Evolutionary conservation across 2,797 vertebrate genomes (phyloP).

Genomic region (Coccyzus lansbergi): DNA sequence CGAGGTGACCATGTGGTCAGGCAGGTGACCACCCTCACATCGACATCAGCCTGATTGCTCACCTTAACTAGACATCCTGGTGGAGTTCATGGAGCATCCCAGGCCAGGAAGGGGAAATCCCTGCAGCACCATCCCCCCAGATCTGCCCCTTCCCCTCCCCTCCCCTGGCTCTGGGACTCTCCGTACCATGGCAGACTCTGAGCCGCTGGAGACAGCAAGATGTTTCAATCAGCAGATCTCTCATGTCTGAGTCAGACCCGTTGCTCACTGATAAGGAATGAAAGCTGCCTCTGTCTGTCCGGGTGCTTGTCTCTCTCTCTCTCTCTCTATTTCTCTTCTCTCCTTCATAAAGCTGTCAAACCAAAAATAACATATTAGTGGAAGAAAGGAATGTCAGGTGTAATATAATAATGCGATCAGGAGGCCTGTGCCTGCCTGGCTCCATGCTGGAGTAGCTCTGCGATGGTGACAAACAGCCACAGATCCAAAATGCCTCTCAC

Average conservation of each 20-base stretch:
- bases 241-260: neutral
- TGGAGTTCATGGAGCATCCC: neutral
- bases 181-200: neutral
- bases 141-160: neutral
- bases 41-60: neutral
- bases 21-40: neutral
- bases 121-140: neutral
- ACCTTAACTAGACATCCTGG: neutral
- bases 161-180: neutral
- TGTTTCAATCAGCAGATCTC: constrained; percentile 47
- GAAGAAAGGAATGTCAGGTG: constrained; percentile 36
- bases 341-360: constrained; percentile 51
- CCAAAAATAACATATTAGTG: constrained; percentile 59
- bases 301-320: neutral
- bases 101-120: neutral
- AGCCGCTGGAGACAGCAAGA: constrained; percentile 1
- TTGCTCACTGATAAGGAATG: constrained; percentile 45
- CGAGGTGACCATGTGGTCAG: neutral
- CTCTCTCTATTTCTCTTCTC: constrained; percentile 44
- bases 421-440: constrained; percentile 15
- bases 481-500: neutral
- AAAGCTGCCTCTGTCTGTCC: constrained; percentile 33
- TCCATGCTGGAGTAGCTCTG: neutral
- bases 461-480: neutral
- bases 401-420: constrained; percentile 3